Conservation (phyloP, 2,797 vertebrate species). For the Arnoldichthys spilopterus region DNA sequence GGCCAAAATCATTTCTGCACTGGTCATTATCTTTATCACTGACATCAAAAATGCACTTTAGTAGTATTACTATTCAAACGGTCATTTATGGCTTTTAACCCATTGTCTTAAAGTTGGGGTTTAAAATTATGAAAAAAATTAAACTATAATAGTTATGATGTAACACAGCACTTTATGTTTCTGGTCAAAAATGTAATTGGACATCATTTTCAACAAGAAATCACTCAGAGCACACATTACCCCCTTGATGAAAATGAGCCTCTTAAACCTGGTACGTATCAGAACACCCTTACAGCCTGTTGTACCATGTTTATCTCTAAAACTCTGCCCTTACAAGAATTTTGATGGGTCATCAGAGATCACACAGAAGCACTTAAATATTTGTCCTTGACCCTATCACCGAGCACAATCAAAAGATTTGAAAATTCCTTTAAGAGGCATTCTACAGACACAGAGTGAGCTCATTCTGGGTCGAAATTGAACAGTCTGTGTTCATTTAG, state of each 20-base stretch:
- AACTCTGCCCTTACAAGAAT: not conserved
- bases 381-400: not conserved
- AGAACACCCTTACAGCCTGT: not conserved
- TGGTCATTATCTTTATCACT: not conserved
- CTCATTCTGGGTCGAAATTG: not conserved
- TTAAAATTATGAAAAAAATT: too few relatives aligned
- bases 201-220: not conserved
- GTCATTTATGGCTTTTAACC: too few relatives aligned
- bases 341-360: not conserved
- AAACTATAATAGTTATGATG: too few relatives aligned
- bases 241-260: not conserved
- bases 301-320: slow-evolving; percentile 1
- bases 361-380: not conserved
- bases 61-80: too few relatives aligned
- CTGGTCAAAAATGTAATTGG: not conserved
- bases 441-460: not conserved
- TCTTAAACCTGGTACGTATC: not conserved
- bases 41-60: too few relatives aligned
- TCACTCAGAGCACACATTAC: not conserved
- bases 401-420: not conserved
- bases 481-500: not conserved
- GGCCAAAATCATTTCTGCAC: too few relatives aligned
- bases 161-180: too few relatives aligned
- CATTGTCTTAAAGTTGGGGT: too few relatives aligned
- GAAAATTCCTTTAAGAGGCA: not conserved